Evolutionary conservation across 1,140 invertebrate species (phyloP).

Genomic region (Philopotamus ludificatus): DNA sequence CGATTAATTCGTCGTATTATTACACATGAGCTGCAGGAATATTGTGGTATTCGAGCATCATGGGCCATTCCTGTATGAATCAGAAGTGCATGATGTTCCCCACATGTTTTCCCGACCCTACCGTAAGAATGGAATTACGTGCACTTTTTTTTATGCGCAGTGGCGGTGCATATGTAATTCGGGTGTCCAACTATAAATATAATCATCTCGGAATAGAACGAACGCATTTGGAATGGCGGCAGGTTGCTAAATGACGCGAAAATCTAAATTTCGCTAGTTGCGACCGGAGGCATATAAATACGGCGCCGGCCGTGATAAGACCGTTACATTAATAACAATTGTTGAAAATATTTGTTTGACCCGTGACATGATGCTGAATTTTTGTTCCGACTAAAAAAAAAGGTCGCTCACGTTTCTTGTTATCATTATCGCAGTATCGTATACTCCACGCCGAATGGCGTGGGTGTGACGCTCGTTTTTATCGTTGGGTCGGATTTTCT

Average conservation of each 20-base stretch:
- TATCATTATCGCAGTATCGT: too few relatives aligned
- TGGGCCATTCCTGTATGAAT: conserved; percentile 28
- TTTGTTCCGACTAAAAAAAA: neutral
- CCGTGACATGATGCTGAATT: neutral
- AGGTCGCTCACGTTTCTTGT: too few relatives aligned
- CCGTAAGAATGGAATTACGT: neutral
- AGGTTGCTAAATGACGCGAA: neutral
- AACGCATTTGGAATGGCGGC: neutral
- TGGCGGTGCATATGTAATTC: neutral
- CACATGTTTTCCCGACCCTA: conserved; percentile 3
- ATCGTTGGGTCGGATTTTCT: neutral
- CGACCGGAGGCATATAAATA: too few relatives aligned
- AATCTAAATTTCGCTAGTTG: neutral
- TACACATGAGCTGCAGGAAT: too few relatives aligned
- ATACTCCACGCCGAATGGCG: neutral
- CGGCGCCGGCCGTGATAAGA: too few relatives aligned
- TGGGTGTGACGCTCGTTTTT: neutral
- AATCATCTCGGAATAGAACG: neutral
- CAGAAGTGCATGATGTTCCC: conserved; percentile 11
- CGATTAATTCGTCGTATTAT: too few relatives aligned
- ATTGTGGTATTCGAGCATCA: conserved; percentile 13
- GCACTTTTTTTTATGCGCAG: neutral
- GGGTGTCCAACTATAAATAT: neutral
- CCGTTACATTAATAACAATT: too few relatives aligned
- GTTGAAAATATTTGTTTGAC: neutral